Percentiles rank a stretch among this genome's conserved stretches.
Evolutionary conservation across 2,113 vertebrate species (phyloP).

Genomic region (Phasianus colchicus): DNA sequence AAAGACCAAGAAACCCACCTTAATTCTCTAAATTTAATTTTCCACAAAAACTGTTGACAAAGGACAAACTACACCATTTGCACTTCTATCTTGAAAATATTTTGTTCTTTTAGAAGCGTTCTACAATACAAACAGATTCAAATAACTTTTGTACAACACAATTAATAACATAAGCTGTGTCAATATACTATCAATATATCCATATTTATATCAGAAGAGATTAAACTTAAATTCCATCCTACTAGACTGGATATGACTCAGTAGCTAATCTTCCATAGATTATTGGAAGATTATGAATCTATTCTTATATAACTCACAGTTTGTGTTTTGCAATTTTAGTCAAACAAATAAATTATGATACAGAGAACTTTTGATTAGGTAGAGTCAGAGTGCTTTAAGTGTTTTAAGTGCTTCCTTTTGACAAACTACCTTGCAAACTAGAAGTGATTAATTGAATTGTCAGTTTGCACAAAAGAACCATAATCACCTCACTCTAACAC

Average conservation of each 20-base stretch:
- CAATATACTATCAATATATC: neutral
- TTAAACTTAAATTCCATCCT: slow-evolving; percentile 3
- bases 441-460: slow-evolving; percentile 61
- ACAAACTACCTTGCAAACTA: slow-evolving; percentile 39
- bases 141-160: neutral
- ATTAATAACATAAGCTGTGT: neutral
- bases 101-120: neutral
- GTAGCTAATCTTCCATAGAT: neutral
- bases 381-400: slow-evolving; percentile 37
- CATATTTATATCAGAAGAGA: neutral
- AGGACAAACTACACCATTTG: neutral
- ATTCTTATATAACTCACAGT: slow-evolving; percentile 18
- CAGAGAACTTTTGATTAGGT: slow-evolving; percentile 29
- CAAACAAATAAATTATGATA: slow-evolving; percentile 40
- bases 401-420: slow-evolving; percentile 30
- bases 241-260: neutral
- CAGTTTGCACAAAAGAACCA: slow-evolving; percentile 28
- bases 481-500: slow-evolving; percentile 1
- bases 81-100: neutral
- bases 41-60: neutral
- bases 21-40: neutral
- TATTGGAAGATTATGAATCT: slow-evolving; percentile 20
- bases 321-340: slow-evolving; percentile 38
- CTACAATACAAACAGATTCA: neutral
- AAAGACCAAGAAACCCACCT: neutral